Evolutionary conservation across 2,888 invertebrate species (phyloP).

Genomic region (Nymphalis urticae): DNA sequence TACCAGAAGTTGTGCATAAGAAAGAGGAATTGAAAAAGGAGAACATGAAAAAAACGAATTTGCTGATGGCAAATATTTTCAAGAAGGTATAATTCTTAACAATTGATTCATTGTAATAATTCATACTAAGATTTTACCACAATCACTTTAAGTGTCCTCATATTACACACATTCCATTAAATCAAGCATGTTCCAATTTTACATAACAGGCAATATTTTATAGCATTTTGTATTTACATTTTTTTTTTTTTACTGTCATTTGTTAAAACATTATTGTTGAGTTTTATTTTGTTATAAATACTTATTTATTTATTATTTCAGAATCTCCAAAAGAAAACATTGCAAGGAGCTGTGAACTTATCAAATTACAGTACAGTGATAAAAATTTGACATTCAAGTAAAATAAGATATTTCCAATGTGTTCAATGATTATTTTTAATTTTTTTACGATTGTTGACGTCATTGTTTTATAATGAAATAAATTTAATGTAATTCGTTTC

Average conservation of each 20-base stretch:
- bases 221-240: no score
- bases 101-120: neutral
- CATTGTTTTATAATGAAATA: conserved; percentile 29
- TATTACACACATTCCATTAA: no score
- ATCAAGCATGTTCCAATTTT: no score
- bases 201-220: no score
- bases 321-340: conserved; percentile 85
- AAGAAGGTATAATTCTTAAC: conserved; percentile 80
- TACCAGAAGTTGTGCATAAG: conserved; percentile 87
- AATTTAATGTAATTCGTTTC: conserved; percentile 28
- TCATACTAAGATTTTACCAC: neutral
- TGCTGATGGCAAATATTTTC: conserved; percentile 88
- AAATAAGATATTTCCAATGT: conserved; percentile 29
- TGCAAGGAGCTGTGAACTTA: conserved; percentile 84
- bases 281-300: neutral
- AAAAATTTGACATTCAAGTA: conserved; percentile 63
- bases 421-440: conserved; percentile 30
- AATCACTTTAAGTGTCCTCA: no score
- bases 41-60: conserved; percentile 84
- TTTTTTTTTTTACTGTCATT: no score
- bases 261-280: neutral
- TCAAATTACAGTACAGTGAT: conserved; percentile 84
- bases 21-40: conserved; percentile 82
- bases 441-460: conserved; percentile 30
- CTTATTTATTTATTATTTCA: conserved; percentile 56